These are phyloP conservation scores for Cichlasoma orientale DNA, from an alignment of 2,797 vertebrate genomes.

Conservation along the genomic window DNA sequence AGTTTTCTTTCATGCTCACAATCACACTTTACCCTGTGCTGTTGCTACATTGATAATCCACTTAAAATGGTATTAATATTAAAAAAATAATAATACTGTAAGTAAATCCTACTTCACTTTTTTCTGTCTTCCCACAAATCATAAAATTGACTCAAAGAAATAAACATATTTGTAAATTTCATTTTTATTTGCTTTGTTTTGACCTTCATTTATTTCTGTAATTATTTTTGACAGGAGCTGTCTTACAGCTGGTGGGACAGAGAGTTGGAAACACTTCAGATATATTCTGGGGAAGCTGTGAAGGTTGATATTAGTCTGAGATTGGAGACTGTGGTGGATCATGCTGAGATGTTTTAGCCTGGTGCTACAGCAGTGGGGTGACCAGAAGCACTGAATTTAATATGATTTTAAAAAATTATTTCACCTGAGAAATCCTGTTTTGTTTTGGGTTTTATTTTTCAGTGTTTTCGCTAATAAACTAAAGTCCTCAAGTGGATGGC, in stretches of 20 bases:
- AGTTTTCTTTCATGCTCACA: not conserved
- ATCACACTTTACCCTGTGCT: not conserved
- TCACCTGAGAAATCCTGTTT: not conserved
- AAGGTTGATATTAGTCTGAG: conserved; percentile 10
- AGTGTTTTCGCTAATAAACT: conserved; percentile 21
- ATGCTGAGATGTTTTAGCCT: conserved; percentile 15
- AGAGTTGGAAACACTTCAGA: not conserved
- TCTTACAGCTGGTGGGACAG: not conserved
- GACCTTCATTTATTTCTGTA: no score
- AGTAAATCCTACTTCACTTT: not conserved
- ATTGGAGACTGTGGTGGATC: not conserved
- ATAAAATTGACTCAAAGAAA: not conserved
- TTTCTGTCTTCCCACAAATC: not conserved
- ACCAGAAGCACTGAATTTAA: not conserved
- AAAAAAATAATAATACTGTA: no score
- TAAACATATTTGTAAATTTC: no score
- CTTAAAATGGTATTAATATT: not conserved
- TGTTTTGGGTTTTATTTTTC: no score
- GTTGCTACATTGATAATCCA: not conserved
- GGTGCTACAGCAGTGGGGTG: not conserved
- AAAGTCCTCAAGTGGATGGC: conserved; percentile 66
- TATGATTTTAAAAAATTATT: not conserved
- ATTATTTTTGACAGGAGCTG: no score
- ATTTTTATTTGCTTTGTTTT: no score
- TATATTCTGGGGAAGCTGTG: conserved; percentile 9